Conservation (phyloP, 2,797 vertebrate genomes). For the Neopelma chrysocephalum region DNA sequence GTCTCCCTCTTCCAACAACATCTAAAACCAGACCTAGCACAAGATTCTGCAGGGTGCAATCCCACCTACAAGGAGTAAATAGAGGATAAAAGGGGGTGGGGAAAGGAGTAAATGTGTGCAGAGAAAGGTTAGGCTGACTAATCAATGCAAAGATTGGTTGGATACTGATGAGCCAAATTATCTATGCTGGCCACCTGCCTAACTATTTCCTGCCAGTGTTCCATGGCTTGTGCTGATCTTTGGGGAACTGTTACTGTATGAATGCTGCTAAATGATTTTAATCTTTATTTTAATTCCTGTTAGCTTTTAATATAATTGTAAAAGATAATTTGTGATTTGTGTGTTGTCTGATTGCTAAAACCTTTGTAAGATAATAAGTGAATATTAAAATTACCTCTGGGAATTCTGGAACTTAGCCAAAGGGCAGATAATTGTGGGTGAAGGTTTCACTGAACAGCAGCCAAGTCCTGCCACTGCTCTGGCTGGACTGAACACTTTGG, state of each 20-base stretch:
- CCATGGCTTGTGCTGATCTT: conserved; percentile 11
- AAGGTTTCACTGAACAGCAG: not conserved
- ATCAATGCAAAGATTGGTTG: not conserved
- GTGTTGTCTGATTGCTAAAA: not conserved
- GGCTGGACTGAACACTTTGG: not conserved
- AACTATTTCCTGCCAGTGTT: conserved; percentile 9
- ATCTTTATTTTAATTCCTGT: conserved; percentile 37
- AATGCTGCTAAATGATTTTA: not conserved
- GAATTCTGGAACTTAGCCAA: not conserved
- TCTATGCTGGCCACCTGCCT: conserved; percentile 17
- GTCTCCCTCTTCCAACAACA: not conserved
- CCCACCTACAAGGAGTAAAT: not conserved
- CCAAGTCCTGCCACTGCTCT: not conserved
- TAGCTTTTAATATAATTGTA: conserved; percentile 34
- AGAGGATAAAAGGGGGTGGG: not conserved
- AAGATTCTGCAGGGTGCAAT: not conserved
- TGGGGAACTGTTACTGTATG: not conserved
- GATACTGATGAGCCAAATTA: not conserved
- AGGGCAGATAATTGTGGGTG: not conserved
- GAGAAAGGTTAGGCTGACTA: not conserved
- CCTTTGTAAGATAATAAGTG: not conserved
- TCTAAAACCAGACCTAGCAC: not conserved
- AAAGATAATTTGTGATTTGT: not conserved
- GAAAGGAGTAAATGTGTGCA: not conserved
- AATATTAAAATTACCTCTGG: not conserved